A percentile compares a stretch with the other conserved stretches of the same genome.
phyloP scores from a whole-genome alignment of 1,140 invertebrate species.

The Formica selysi region DNA sequence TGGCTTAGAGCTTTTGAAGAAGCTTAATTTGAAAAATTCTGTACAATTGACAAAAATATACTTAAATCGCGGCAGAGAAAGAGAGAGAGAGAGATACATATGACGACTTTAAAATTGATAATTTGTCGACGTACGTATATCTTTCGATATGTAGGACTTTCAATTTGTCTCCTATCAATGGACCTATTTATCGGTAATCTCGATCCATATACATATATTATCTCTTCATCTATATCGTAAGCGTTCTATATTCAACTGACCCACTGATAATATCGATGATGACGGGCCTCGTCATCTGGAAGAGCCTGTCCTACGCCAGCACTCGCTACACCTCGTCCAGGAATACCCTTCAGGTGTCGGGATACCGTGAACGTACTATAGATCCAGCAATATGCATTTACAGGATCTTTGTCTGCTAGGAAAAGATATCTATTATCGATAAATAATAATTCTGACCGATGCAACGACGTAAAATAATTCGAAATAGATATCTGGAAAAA shows the following conservation, averaged over 20 bases:
- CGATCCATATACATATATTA: neutral
- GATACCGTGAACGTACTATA: constrained; percentile 88
- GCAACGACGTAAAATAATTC: constrained; percentile 9
- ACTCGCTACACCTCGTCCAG: constrained; percentile 76
- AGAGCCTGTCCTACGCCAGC: constrained; percentile 80
- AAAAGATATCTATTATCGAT: neutral
- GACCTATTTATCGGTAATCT: too few relatives aligned
- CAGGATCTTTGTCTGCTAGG: constrained; percentile 80
- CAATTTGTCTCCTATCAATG: neutral
- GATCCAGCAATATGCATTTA: constrained; percentile 90
- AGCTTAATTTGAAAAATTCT: neutral
- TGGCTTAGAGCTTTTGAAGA: neutral
- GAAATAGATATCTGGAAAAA: constrained; percentile 52
- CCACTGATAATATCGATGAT: constrained; percentile 90
- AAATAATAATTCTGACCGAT: neutral
- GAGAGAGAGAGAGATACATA: neutral
- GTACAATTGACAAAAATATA: neutral
- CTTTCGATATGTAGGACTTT: neutral
- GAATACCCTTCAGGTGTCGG: constrained; percentile 74
- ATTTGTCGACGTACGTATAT: neutral
- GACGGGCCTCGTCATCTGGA: constrained; percentile 83
- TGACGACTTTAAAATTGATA: neutral
- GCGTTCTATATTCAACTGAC: constrained; percentile 78
- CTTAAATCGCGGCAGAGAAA: neutral
- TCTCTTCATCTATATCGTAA: constrained; percentile 10